Base-by-base conservation (phyloP, 2,888 invertebrate genomes). In the Shargacucullia verbasci region DNA sequence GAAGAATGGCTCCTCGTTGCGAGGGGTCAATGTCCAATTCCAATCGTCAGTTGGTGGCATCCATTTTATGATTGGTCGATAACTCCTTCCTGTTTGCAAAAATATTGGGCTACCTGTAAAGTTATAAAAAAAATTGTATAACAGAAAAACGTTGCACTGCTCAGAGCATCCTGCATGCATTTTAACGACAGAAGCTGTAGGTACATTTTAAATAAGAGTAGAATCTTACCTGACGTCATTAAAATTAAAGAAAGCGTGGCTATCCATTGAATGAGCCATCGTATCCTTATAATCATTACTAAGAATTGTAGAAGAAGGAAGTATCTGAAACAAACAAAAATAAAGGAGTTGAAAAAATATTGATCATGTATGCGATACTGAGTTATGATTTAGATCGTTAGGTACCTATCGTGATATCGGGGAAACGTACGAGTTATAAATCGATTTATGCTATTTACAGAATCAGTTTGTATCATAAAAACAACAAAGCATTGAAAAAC, bases 81-180 rank as follows among this genome's bases (percentile, higher is more conserved):
- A 83, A 44, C 76, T 78, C 66, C 89, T 84, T 63, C 83, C 84
- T 14, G 81, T 74, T 76, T 88, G 87, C 40, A 92, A 73, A 80
- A 94, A 94, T 79, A 94, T 83, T 12, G 94, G 94, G 79, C 82
- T 94, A 93, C 94, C 94, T 94, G 80, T 20, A 20, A 14, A 80
- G 69, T 49, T 52, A 54, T 46, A 37, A 50, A 10, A 60, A 37
- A 56, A 29, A n/a, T n/a, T n/a, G n/a, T 0, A 34, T 11, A 9
- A 29, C 13, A 8, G 12, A 11, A 41, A 39, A 13, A 31, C 2
- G 4, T 39, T 39, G 29, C 31, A n/a, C 8, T 6, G 29, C 7
- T 37, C 11, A 14, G 27, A 20, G 11, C 15, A 39, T 14, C 20
- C 20, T 20, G 9, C 9, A 11, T 0, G 34, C 3, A 6, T 1